Conservation (phyloP, 2,113 vertebrate genomes). For the Syrmaticus mikado region DNA sequence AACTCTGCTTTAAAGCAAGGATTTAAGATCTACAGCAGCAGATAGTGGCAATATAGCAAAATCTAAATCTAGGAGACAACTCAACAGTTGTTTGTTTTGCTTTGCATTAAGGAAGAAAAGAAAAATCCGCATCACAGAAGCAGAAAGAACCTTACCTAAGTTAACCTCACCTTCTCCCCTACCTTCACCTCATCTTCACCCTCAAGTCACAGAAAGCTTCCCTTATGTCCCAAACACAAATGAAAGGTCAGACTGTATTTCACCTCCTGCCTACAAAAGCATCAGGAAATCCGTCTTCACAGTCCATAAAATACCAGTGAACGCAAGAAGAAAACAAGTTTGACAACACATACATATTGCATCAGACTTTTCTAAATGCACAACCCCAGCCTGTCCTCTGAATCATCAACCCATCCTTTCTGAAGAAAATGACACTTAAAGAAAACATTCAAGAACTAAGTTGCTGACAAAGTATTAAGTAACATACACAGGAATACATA, state of each 20-base stretch:
- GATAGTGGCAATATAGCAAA: not conserved
- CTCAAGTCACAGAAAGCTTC: not conserved
- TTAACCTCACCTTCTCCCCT: not conserved
- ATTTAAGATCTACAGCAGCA: not conserved
- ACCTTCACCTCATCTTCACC: not conserved
- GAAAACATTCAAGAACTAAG: not conserved
- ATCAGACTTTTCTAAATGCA: not conserved
- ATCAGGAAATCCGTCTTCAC: not conserved
- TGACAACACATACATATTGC: not conserved
- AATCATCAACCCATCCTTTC: not conserved
- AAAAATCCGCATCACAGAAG: not conserved
- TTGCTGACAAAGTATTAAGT: not conserved
- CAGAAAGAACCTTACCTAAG: not conserved
- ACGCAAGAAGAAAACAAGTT: not conserved
- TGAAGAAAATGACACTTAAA: not conserved
- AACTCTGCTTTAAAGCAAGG: not conserved
- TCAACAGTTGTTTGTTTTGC: not conserved
- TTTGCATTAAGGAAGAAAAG: not conserved
- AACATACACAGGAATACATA: not conserved
- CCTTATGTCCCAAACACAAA: not conserved
- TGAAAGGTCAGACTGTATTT: not conserved
- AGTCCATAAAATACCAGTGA: not conserved
- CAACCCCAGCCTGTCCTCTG: not conserved
- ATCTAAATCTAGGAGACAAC: not conserved
- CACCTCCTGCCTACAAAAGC: not conserved